Percentiles rank a stretch among this genome's conserved stretches.
Evolutionary conservation across 2,113 vertebrate genomes (phyloP).

Genomic region (Thamnaconus septentrionalis): DNA sequence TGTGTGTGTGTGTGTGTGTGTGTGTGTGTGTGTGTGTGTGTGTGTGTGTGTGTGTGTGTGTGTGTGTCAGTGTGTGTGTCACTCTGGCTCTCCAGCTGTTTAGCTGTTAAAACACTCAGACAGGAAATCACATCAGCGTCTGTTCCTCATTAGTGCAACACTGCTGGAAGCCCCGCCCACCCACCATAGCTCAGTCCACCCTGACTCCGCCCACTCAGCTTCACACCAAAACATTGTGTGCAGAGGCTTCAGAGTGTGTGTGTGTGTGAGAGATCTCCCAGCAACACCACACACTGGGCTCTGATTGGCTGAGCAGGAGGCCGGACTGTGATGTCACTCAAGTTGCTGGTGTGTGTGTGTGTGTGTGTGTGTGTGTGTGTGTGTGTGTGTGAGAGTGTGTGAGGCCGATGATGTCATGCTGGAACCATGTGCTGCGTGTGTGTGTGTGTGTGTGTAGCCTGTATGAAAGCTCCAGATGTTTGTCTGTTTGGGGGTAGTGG

Average conservation of each 20-base stretch:
- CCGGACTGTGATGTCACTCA: slow-evolving; percentile 38
- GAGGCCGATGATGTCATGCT: too few relatives aligned
- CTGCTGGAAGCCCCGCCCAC: slow-evolving; percentile 35
- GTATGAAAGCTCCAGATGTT: not conserved
- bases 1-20: slow-evolving; percentile 19
- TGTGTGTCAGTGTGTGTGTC: not conserved
- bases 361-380: slow-evolving; percentile 5
- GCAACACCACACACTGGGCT: slow-evolving; percentile 11
- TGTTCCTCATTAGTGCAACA: slow-evolving; percentile 35
- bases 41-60: not conserved
- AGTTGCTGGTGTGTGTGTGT: slow-evolving; percentile 25
- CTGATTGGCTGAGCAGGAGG: slow-evolving; percentile 29
- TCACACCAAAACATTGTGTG: too few relatives aligned
- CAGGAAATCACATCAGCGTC: not conserved
- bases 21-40: not conserved
- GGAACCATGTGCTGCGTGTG: not conserved
- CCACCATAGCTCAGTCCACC: slow-evolving; percentile 25
- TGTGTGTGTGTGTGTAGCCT: slow-evolving; percentile 7
- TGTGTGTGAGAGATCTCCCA: slow-evolving; percentile 15
- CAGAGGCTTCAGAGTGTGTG: not conserved
- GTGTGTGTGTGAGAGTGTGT: too few relatives aligned
- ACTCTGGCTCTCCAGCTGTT: too few relatives aligned
- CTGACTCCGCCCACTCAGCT: slow-evolving; percentile 1
- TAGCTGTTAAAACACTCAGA: too few relatives aligned
- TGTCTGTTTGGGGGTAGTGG: not conserved